These are phyloP conservation scores for Gastrophysa polygoni DNA, from an alignment of 2,888 invertebrate species.

Conservation along the genomic window DNA sequence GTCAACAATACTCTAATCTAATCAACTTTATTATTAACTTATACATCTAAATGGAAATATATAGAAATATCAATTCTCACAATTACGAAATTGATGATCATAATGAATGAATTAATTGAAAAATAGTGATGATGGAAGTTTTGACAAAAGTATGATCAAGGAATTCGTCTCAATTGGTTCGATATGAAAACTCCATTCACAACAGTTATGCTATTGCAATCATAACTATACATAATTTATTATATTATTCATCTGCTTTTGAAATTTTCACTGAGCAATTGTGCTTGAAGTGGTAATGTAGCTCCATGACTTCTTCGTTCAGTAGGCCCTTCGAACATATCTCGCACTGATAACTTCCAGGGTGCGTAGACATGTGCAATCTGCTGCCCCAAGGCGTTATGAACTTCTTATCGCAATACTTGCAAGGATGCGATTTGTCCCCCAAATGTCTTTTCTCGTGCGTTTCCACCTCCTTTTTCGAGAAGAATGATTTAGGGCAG, in stretches of 20 bases:
- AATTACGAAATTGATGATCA: no score
- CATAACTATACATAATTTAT: no score
- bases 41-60: no score
- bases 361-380: constrained; percentile 34
- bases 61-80: no score
- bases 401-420: constrained; percentile 33
- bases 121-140: no score
- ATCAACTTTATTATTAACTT: no score
- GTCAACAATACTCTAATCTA: no score
- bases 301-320: constrained; percentile 29
- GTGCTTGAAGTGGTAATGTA: constrained; percentile 23
- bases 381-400: constrained; percentile 31
- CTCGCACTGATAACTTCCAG: constrained; percentile 28
- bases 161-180: no score
- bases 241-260: neutral
- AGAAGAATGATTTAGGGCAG: constrained; percentile 36
- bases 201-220: no score
- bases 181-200: no score
- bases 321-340: constrained; percentile 30
- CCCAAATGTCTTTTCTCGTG: constrained; percentile 38
- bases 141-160: no score
- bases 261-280: neutral
- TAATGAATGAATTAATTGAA: no score
- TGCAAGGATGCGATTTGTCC: constrained; percentile 31
- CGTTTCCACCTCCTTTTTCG: constrained; percentile 31